Evolutionary conservation across 2,888 invertebrate genomes (phyloP).

Genomic region (Ditula angustiorana): DNA sequence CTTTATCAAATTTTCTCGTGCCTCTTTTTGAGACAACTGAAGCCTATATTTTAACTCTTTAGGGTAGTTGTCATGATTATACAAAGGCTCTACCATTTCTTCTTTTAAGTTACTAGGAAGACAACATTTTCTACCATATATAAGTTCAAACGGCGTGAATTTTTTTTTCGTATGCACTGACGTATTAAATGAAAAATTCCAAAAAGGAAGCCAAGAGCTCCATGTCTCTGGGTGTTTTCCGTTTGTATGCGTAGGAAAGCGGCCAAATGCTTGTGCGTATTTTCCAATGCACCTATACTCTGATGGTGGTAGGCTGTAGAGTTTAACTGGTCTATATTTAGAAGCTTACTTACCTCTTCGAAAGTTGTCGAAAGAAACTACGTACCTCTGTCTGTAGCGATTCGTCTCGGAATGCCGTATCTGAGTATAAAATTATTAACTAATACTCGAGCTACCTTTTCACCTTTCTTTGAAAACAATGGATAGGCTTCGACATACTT

Average conservation of each 20-base stretch:
- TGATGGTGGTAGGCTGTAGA: slow-evolving; percentile 42
- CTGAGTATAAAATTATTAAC: background rate
- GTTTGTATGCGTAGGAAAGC: slow-evolving; percentile 32
- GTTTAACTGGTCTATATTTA: slow-evolving; percentile 38
- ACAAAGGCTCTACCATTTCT: slow-evolving; percentile 18
- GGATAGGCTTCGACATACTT: slow-evolving; percentile 3
- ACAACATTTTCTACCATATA: slow-evolving; percentile 39
- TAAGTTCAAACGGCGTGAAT: slow-evolving; percentile 42
- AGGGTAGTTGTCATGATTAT: slow-evolving; percentile 24
- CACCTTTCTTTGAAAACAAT: background rate
- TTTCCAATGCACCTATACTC: slow-evolving; percentile 31
- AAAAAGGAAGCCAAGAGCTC: slow-evolving; percentile 42
- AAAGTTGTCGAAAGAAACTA: slow-evolving; percentile 41
- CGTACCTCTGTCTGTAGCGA: slow-evolving; percentile 41
- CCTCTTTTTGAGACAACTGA: slow-evolving; percentile 28
- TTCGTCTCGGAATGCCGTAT: slow-evolving; percentile 40
- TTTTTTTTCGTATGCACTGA: slow-evolving; percentile 41
- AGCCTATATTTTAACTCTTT: slow-evolving; percentile 32
- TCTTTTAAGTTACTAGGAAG: slow-evolving; percentile 15
- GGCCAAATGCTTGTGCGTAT: background rate
- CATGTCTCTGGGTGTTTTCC: slow-evolving; percentile 30
- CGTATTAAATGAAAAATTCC: slow-evolving; percentile 42
- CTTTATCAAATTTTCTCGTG: slow-evolving; percentile 24
- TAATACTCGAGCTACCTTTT: background rate
- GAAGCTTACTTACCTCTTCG: slow-evolving; percentile 43